Percentiles rank a stretch among this genome's conserved stretches.
Conservation (phyloP, 1,140 invertebrate genomes). For the Sycophila sp. region DNA sequence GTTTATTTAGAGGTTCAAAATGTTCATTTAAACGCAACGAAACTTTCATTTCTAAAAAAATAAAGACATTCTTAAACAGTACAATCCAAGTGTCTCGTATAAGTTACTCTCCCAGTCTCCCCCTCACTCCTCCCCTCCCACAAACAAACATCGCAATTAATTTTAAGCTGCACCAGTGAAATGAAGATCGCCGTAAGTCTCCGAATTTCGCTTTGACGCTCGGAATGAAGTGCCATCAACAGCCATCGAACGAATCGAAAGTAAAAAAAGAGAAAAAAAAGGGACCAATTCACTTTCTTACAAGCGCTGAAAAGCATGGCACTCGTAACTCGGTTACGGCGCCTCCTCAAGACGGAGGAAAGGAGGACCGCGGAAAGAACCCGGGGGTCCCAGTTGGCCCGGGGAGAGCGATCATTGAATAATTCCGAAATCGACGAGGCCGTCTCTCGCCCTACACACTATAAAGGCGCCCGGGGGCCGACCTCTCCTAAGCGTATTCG, state of each 20-base stretch:
- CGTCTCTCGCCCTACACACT: no score
- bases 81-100: background rate
- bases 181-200: no score
- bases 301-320: slow-evolving; percentile 13
- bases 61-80: slow-evolving; percentile 18
- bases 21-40: slow-evolving; percentile 31
- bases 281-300: slow-evolving; percentile 18
- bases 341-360: background rate
- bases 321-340: background rate
- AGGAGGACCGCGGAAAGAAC: background rate
- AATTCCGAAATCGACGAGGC: slow-evolving; percentile 20
- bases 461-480: no score
- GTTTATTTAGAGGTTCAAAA: slow-evolving; percentile 21
- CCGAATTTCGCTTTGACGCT: no score
- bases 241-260: no score
- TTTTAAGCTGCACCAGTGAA: no score
- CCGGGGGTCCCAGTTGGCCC: background rate
- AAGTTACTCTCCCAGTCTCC: background rate
- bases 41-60: slow-evolving; percentile 31
- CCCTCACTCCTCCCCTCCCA: background rate
- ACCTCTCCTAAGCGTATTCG: background rate
- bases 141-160: no score
- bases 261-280: no score
- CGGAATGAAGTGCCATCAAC: no score
- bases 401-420: slow-evolving; percentile 28